Evolutionary conservation across 1,140 invertebrate species (phyloP).

Genomic region (Megalopta genalis): DNA sequence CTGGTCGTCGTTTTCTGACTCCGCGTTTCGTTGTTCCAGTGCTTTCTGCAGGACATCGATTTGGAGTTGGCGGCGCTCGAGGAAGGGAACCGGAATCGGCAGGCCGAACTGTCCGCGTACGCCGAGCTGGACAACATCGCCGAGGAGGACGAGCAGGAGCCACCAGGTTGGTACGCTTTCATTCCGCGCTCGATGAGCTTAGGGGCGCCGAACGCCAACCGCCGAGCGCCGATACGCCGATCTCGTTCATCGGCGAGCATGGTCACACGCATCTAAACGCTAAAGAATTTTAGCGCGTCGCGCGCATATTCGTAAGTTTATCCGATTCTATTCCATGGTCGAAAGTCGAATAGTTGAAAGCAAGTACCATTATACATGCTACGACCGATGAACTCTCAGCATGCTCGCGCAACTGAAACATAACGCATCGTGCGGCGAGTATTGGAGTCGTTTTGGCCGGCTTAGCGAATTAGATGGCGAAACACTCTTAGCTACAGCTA

Average conservation of each 20-base stretch:
- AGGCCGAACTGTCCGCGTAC: slow-evolving; percentile 78
- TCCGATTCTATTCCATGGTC: too few relatives aligned
- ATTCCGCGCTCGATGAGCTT: too few relatives aligned
- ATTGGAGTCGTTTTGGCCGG: slow-evolving; percentile 67
- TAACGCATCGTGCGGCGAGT: too few relatives aligned
- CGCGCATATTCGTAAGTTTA: slow-evolving; percentile 52
- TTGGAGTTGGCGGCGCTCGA: slow-evolving; percentile 78
- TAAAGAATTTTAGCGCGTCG: slow-evolving; percentile 43
- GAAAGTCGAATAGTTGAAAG: not conserved
- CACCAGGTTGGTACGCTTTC: slow-evolving; percentile 75
- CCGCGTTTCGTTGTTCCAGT: slow-evolving; percentile 63
- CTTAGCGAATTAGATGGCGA: slow-evolving; percentile 74
- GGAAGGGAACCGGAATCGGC: slow-evolving; percentile 76
- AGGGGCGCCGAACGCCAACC: too few relatives aligned
- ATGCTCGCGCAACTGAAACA: too few relatives aligned
- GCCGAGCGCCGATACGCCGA: too few relatives aligned
- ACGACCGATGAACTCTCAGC: too few relatives aligned
- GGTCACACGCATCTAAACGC: too few relatives aligned
- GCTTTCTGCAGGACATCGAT: slow-evolving; percentile 79
- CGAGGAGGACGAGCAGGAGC: slow-evolving; percentile 79
- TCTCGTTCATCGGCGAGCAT: not conserved
- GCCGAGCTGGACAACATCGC: slow-evolving; percentile 81
- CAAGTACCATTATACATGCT: too few relatives aligned
- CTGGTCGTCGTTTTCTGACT: not conserved
- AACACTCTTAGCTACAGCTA: slow-evolving; percentile 80